Conservation (phyloP, 2,888 invertebrate genomes). For the Poecilobothrus nobilitatus region DNA sequence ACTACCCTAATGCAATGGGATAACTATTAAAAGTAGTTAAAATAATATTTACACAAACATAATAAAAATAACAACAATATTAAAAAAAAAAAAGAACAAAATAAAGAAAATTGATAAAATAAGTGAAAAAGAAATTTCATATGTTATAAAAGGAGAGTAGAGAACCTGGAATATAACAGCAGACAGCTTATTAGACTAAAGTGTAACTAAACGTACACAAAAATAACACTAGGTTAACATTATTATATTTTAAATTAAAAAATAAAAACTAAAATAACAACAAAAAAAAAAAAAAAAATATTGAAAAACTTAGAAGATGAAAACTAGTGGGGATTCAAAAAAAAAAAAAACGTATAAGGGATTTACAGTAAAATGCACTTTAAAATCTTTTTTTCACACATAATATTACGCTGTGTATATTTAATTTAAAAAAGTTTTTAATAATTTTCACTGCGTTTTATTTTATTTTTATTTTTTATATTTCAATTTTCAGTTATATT, state of each 20-base stretch:
- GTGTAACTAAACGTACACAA: neutral
- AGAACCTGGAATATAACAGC: neutral
- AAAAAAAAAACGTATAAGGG: neutral
- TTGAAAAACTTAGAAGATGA: neutral
- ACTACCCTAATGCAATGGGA: too few relatives aligned
- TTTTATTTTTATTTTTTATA: too few relatives aligned
- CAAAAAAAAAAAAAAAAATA: too few relatives aligned
- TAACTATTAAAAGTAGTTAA: too few relatives aligned
- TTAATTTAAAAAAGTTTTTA: neutral
- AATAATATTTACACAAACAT: neutral
- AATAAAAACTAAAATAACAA: neutral
- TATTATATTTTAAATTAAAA: neutral
- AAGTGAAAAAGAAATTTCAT: neutral
- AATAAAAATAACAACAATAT: too few relatives aligned
- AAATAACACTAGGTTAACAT: neutral
- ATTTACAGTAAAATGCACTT: neutral
- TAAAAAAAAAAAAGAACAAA: too few relatives aligned
- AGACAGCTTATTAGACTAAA: neutral
- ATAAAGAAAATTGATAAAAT: too few relatives aligned
- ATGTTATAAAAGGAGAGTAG: neutral
- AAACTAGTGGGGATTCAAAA: neutral
- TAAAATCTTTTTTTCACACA: neutral
- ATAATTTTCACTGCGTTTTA: too few relatives aligned
- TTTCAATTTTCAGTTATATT: too few relatives aligned
- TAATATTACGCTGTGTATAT: neutral